Evolutionary conservation across 2,888 invertebrate genomes (phyloP), one percentile per base, ranked within the genome.

Genomic region (Eumerus sabulonum): DNA sequence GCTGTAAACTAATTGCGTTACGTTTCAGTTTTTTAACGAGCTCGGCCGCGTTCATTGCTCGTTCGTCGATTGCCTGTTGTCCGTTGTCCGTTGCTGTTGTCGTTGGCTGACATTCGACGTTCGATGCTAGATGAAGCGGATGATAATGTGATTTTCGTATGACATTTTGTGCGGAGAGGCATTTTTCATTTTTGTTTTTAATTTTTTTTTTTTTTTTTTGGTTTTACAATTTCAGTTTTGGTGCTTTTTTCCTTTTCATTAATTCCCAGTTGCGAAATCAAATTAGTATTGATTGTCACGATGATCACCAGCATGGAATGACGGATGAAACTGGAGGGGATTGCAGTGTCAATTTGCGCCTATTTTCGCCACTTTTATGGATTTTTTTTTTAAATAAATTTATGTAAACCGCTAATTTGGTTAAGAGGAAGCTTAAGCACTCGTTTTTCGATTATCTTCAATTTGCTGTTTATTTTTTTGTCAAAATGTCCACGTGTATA

Each of bases 241-340:
- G 35, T n/a, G n/a, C n/a, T n/a, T n/a, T n/a, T n/a, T n/a, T n/a
- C n/a, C n/a, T 44, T 67, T 73, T 67, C 51, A 53, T 27, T 27
- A 77, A 77, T 47, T 67, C 45, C 18, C 66, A 56, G 53, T 67
- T 60, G 63, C 50, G 53, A 16, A 77, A 77, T 77, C 53, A 59
- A 77, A 77, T 77, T 73, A 77, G 56, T 73, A 77, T 77, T 67
- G 77, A 77, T 73, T 77, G 67, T 77, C 51, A 47, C 57, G 60
- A 48, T 67, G 77, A 44, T 40, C 67, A 53, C 66, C n/a, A n/a
- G n/a, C 18, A 36, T 50, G 35, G 66, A 72, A 68, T 62, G 14
- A 36, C 44, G 35, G 66, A 72, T 63, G 51, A 60, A 63, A 62
- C 51, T 51, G 60, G 2, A 60, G 66, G 62, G 67, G 66, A 67